Base-by-base conservation (phyloP, 2,888 invertebrate genomes). In the Amiota mariae region DNA sequence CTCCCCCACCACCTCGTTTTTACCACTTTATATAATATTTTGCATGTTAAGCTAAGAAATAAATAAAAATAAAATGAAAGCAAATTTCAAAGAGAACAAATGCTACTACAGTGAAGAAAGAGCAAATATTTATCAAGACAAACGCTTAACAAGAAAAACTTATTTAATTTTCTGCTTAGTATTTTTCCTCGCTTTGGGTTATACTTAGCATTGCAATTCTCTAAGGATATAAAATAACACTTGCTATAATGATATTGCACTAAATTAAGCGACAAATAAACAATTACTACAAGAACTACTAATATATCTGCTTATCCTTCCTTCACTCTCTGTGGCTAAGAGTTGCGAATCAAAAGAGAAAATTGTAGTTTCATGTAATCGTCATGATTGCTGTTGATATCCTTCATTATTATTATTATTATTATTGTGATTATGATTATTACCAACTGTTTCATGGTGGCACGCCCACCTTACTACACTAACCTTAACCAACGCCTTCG, bases 221-320 rank as follows among this genome's bases (percentile, higher is more conserved):
- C 36, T 6, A 36, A 6, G 36, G 36, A 36, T 20, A 20, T 11
- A 6, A 59, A 59, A 59, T 59, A 59, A 59, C 59, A 59, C 59
- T 59, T 59, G n/a, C 59, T 12, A n/a, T 63, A 68, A 68, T 68
- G 67, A 68, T 20, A 20, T 13, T 68, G 67, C 67, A 51, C 51
- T 68, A 68, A 68, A 68, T 54, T 6, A 68, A 68, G 54, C 49
- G 66, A 67, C 66, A 49, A 66, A 66, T 48, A 48, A 66, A 47
- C 18, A 15, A 12, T 15, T 48, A 66, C 11, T n/a, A 48, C 59
- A 10, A 57, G 11, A 51, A 11, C 0, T 54, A 54, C 54, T 13
- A 13, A 8, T n/a, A 51, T 51, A 51, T 54, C 54, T 54, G 54
- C 4, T 54, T 54, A 15, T 54, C n/a, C 54, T 13, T 54, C 54